phyloP scores from a whole-genome alignment of 2,113 vertebrate species.

The Galbula dea region DNA sequence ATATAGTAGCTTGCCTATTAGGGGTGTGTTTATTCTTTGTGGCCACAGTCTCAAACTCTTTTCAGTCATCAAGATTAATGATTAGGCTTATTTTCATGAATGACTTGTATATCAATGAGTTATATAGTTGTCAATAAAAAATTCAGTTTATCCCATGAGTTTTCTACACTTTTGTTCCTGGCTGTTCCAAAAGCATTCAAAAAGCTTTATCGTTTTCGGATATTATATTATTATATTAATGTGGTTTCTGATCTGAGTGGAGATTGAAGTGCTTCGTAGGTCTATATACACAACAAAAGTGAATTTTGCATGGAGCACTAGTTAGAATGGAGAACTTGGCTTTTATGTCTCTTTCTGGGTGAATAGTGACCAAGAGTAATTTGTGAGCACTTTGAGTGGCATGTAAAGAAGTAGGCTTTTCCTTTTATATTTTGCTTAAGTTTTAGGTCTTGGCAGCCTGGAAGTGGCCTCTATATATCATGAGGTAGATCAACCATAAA shows the following conservation, averaged over 20 bases:
- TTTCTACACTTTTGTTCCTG: conserved; percentile 49
- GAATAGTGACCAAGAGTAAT: background rate
- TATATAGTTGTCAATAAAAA: conserved; percentile 55
- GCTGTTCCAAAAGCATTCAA: conserved; percentile 32
- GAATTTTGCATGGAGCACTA: background rate
- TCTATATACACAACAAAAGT: background rate
- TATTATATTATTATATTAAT: background rate
- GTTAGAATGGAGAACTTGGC: background rate
- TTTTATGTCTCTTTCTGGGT: background rate
- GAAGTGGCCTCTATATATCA: background rate
- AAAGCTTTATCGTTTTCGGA: conserved; percentile 58
- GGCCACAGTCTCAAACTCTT: conserved; percentile 12
- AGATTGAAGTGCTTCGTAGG: background rate
- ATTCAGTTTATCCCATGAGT: conserved; percentile 41
- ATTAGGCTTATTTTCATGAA: conserved; percentile 62
- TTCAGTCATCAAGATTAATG: conserved; percentile 51
- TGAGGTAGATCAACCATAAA: background rate
- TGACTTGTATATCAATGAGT: conserved; percentile 41
- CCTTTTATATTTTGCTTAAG: background rate
- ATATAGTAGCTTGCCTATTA: background rate
- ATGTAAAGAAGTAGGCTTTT: background rate
- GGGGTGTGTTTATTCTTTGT: background rate
- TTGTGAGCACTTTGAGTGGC: background rate
- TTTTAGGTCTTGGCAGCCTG: background rate
- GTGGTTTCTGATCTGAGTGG: background rate